Evolutionary conservation across 37 sponge, comb jelly and placozoan genomes (phyloP).

Genomic region (Axinella damicornis): DNA sequence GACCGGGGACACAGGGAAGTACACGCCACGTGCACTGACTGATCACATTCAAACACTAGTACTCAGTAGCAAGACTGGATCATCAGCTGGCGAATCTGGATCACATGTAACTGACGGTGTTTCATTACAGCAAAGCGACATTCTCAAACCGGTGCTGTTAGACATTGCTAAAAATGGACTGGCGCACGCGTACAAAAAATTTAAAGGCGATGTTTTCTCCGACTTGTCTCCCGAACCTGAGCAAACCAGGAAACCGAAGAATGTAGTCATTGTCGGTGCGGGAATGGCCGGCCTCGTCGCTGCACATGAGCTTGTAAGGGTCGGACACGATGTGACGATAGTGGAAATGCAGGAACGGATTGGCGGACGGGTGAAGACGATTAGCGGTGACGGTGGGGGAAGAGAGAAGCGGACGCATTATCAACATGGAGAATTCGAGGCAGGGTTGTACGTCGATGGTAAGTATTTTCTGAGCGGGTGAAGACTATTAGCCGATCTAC

Average conservation of each 20-base stretch:
- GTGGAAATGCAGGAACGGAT: conserved; percentile 56
- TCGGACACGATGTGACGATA: conserved; percentile 65
- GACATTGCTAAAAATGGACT: conserved; percentile 53
- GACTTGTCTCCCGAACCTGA: neutral
- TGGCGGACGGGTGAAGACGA: conserved; percentile 67
- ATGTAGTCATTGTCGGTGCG: conserved; percentile 49
- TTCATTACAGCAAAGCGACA: conserved; percentile 49
- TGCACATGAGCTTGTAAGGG: conserved; percentile 62
- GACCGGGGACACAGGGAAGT: conserved; percentile 11
- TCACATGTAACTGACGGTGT: too few relatives aligned
- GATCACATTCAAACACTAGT: too few relatives aligned
- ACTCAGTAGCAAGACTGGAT: too few relatives aligned
- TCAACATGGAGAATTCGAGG: too few relatives aligned
- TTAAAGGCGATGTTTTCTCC: neutral
- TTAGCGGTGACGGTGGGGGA: conserved; percentile 2
- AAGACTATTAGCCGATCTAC: too few relatives aligned
- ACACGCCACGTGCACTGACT: too few relatives aligned
- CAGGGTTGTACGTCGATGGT: conserved; percentile 58
- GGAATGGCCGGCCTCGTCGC: too few relatives aligned
- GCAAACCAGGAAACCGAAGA: conserved; percentile 46
- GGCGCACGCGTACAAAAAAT: conserved; percentile 40
- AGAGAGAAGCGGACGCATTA: too few relatives aligned
- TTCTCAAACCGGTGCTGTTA: conserved; percentile 41
- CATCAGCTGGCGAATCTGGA: too few relatives aligned
- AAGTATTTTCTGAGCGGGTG: conserved; percentile 7